Evolutionary conservation across 2,113 vertebrate species (phyloP).

Genomic region (Todiramphus saurophagus): DNA sequence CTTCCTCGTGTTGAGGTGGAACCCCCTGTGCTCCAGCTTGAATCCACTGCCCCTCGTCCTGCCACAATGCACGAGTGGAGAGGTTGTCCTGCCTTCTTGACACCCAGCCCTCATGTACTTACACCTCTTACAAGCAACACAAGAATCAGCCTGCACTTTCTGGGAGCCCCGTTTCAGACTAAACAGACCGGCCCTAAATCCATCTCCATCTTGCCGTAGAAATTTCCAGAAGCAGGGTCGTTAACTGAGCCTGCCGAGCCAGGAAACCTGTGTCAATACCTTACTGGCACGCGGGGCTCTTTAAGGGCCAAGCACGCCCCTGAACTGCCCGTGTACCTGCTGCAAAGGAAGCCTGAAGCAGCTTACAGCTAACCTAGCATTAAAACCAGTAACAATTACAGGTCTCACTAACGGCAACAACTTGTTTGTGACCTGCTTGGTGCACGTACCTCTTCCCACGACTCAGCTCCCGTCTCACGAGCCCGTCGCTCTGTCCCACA

Average conservation of each 20-base stretch:
- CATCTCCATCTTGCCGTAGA: not conserved
- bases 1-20: too few species aligned
- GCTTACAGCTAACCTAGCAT: slow-evolving; percentile 11
- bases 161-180: not conserved
- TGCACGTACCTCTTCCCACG: not conserved
- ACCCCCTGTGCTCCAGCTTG: too few species aligned
- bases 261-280: not conserved
- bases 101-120: too few species aligned
- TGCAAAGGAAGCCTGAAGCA: not conserved
- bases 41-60: too few species aligned
- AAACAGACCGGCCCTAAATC: not conserved
- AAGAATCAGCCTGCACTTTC: not conserved
- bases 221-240: not conserved
- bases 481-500: not conserved
- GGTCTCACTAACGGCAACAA: not conserved
- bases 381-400: not conserved
- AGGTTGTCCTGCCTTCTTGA: too few species aligned
- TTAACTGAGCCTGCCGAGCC: not conserved
- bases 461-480: not conserved
- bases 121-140: not conserved
- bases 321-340: not conserved
- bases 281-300: not conserved
- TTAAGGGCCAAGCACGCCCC: not conserved
- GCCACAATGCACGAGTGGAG: too few species aligned
- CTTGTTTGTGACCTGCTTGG: not conserved